Evolutionary conservation across 2,113 vertebrate species (phyloP).

Genomic region (Podilymbus podiceps): DNA sequence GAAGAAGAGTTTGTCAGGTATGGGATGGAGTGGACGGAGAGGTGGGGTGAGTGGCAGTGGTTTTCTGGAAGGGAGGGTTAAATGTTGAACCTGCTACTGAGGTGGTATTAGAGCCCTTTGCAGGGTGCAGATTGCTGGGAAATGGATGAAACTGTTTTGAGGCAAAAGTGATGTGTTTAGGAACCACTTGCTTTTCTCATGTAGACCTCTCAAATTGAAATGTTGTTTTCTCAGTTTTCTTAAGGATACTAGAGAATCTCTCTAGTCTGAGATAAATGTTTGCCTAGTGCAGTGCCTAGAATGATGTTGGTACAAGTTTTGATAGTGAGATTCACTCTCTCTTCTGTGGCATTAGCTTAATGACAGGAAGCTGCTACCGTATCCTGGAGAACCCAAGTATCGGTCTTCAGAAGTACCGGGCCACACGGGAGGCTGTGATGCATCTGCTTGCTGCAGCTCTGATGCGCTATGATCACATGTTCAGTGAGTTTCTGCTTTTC

Average conservation of each 20-base stretch:
- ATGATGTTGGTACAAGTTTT: neutral
- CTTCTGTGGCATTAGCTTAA: conserved; percentile 76
- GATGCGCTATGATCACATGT: conserved; percentile 85
- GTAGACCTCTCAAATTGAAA: neutral
- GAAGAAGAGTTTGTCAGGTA: conserved; percentile 95
- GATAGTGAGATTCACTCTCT: neutral
- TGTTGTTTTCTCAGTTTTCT: neutral
- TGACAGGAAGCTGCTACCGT: conserved; percentile 90
- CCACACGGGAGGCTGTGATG: conserved; percentile 81
- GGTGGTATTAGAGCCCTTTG: neutral
- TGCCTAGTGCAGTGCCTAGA: neutral
- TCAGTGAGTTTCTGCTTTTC: conserved; percentile 80
- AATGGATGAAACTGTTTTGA: neutral
- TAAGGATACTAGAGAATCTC: neutral
- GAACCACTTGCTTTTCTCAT: neutral
- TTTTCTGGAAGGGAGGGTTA: neutral
- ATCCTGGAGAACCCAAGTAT: conserved; percentile 91
- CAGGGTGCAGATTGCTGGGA: neutral
- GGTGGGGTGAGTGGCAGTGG: neutral
- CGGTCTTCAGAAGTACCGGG: conserved; percentile 83
- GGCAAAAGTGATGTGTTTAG: neutral
- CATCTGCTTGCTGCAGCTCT: conserved; percentile 86
- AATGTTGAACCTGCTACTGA: neutral
- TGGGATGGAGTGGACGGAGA: neutral
- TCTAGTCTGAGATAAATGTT: neutral